Evolutionary conservation across 1,140 invertebrate species (phyloP).

Genomic region (Zelostemma sp.): DNA sequence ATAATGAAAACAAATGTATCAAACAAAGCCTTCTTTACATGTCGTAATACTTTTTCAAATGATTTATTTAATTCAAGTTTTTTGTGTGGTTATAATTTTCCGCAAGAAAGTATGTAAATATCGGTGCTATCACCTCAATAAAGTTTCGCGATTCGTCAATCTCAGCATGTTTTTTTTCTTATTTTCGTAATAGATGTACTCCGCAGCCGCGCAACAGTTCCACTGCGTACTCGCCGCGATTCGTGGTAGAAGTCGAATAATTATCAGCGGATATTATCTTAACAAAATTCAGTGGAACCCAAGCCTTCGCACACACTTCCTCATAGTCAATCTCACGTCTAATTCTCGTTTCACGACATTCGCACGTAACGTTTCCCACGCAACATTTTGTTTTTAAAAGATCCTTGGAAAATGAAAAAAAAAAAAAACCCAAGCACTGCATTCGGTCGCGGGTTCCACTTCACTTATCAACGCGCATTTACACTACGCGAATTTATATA

Average conservation of each 20-base stretch:
- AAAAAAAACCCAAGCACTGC: not conserved
- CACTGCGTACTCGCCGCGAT: slow-evolving; percentile 25
- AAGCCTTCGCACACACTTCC: slow-evolving; percentile 18
- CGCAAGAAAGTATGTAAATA: slow-evolving; percentile 6
- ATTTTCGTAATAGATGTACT: not conserved
- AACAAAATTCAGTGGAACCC: slow-evolving; percentile 32
- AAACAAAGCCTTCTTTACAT: not conserved
- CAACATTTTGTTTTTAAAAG: not conserved
- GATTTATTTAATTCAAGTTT: slow-evolving; percentile 3
- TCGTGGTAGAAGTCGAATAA: slow-evolving; percentile 38
- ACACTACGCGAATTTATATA: slow-evolving; percentile 37
- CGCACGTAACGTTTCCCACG: not conserved
- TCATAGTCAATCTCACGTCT: not conserved
- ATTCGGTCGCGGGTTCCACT: slow-evolving; percentile 25
- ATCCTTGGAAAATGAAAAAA: slow-evolving; percentile 3
- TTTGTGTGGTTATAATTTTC: slow-evolving; percentile 7
- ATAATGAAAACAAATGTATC: not conserved
- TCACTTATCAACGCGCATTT: slow-evolving; percentile 39
- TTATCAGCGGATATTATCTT: slow-evolving; percentile 38
- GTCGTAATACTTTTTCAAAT: slow-evolving; percentile 1
- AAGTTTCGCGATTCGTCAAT: not conserved
- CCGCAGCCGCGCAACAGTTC: slow-evolving; percentile 23
- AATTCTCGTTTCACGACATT: not conserved
- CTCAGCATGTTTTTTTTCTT: not conserved
- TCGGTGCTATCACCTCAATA: not conserved